Percentiles rank a stretch among this genome's conserved stretches.
Conservation (phyloP, 1,140 invertebrate genomes). For the Drosophila paulistorum region DNA sequence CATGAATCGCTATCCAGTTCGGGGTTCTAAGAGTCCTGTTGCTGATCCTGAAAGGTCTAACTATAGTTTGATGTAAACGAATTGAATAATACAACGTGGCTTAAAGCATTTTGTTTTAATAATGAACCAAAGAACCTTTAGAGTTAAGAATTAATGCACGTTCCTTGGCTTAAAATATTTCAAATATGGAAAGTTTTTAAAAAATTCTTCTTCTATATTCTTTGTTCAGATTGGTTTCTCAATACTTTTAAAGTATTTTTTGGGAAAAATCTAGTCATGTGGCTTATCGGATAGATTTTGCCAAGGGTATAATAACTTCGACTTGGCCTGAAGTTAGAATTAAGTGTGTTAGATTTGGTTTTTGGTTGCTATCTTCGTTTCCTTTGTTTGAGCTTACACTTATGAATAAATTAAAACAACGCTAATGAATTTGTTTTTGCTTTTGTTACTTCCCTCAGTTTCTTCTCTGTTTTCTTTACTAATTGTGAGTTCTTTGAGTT, state of each 20-base stretch:
- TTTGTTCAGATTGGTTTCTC: neutral
- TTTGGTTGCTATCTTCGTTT: constrained; percentile 16
- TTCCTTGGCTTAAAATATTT: neutral
- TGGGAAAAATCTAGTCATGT: neutral
- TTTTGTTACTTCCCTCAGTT: constrained; percentile 12
- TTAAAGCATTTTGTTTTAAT: neutral
- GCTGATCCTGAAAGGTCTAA: too few species aligned
- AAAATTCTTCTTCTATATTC: neutral
- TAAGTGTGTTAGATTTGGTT: neutral
- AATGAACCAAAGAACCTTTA: neutral
- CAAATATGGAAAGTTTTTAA: neutral
- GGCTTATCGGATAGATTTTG: neutral
- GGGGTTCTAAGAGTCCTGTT: too few species aligned
- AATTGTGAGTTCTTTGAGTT: constrained; percentile 66
- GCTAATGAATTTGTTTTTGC: constrained; percentile 74
- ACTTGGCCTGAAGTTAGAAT: constrained; percentile 1
- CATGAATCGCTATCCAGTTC: too few species aligned
- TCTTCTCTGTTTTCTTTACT: constrained; percentile 41
- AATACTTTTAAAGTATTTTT: neutral
- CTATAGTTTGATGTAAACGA: too few species aligned
- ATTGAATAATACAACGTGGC: neutral
- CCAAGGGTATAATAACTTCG: constrained; percentile 4
- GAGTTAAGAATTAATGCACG: neutral
- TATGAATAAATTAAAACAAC: constrained; percentile 80
- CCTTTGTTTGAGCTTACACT: constrained; percentile 48